Conservation (phyloP, 2,888 invertebrate species). For the Cactoblastis cactorum region DNA sequence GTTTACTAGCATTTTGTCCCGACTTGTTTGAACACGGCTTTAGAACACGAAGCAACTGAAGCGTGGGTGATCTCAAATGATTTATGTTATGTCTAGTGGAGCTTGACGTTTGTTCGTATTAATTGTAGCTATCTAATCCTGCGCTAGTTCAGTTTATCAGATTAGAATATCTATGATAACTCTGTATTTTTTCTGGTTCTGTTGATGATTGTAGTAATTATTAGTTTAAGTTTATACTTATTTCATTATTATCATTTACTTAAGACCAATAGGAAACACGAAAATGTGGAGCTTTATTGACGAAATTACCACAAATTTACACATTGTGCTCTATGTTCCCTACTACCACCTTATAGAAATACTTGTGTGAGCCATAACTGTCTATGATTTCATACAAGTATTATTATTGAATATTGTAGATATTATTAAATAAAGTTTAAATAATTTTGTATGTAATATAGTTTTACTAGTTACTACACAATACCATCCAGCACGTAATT, state of each 20-base stretch:
- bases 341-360: too few species aligned
- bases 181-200: background rate
- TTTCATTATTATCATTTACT: background rate
- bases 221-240: background rate
- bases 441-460: too few species aligned
- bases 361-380: too few species aligned
- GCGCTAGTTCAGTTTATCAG: background rate
- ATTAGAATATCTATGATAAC: background rate
- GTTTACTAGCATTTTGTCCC: background rate
- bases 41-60: constrained; percentile 2
- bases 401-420: too few species aligned
- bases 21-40: background rate
- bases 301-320: too few species aligned
- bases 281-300: too few species aligned
- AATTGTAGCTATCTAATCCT: constrained; percentile 1
- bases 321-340: too few species aligned
- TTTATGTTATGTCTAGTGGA: constrained; percentile 6
- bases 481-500: too few species aligned
- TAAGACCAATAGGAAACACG: too few species aligned
- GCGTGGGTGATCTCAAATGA: constrained; percentile 10
- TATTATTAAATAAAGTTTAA: too few species aligned
- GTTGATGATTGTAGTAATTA: background rate
- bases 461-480: too few species aligned
- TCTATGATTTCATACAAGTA: too few species aligned
- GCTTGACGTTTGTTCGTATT: constrained; percentile 1